Evolutionary conservation across 2,888 invertebrate species (phyloP).

Genomic region (Drosophila setosimentum): DNA sequence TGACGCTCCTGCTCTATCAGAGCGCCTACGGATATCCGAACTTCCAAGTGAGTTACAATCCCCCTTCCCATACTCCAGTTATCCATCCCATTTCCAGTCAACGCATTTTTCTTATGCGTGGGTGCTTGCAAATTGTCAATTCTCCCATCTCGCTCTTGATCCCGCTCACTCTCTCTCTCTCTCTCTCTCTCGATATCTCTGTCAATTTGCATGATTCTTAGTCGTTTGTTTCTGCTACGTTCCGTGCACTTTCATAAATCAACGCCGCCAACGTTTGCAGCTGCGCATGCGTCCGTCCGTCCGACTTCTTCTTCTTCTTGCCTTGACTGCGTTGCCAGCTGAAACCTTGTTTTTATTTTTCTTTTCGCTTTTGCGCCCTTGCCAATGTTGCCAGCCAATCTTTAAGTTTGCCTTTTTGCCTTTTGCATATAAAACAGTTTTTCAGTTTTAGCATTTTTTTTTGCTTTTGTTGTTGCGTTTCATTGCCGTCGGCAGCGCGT

Average conservation of each 20-base stretch:
- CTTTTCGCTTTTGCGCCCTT: constrained; percentile 71
- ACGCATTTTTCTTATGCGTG: constrained; percentile 1
- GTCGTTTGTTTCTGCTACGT: constrained; percentile 13
- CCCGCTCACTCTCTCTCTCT: too few relatives aligned
- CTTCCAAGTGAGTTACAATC: constrained; percentile 77
- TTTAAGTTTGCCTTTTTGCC: constrained; percentile 48
- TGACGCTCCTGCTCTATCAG: constrained; percentile 85
- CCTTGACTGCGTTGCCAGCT: constrained; percentile 9
- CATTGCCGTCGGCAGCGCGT: constrained; percentile 75
- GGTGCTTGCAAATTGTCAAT: constrained; percentile 63
- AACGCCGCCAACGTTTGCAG: constrained; percentile 75
- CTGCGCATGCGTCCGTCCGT: constrained; percentile 72
- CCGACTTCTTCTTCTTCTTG: constrained; percentile 13
- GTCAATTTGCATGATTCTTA: constrained; percentile 66
- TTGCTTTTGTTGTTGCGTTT: constrained; percentile 42
- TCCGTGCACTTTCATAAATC: constrained; percentile 82
- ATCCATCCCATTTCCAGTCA: background rate
- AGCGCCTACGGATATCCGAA: constrained; percentile 85
- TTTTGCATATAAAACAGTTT: constrained; percentile 79
- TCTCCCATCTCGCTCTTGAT: background rate
- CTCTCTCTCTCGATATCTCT: background rate
- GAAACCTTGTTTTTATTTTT: constrained; percentile 54
- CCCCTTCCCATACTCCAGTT: background rate
- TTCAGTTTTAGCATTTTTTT: constrained; percentile 53
- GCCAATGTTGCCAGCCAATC: constrained; percentile 50